Percentiles rank a stretch among this genome's conserved stretches.
phyloP scores from a whole-genome alignment of 2,113 vertebrate genomes.

The Dipodomys ordii region DNA sequence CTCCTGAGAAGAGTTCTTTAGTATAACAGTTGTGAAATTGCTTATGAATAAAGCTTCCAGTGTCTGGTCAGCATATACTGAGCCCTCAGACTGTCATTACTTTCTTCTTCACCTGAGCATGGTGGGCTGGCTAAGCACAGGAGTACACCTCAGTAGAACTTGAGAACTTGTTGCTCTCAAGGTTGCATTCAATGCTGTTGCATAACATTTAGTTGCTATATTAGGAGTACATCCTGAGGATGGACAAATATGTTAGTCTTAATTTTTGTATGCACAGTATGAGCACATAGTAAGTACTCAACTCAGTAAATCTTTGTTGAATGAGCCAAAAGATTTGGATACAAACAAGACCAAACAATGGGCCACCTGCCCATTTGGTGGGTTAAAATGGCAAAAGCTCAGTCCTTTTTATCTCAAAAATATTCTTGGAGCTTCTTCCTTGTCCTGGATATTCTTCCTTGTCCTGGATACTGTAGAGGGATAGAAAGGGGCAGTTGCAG shows the following conservation, averaged over 20 bases:
- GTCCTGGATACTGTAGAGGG: neutral
- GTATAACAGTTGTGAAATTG: neutral
- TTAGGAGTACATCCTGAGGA: neutral
- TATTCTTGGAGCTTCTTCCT: neutral
- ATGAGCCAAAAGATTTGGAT: slow-evolving; percentile 33
- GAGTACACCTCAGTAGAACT: neutral
- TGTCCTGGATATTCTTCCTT: neutral
- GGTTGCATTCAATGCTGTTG: neutral
- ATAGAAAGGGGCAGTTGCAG: neutral
- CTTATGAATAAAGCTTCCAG: neutral
- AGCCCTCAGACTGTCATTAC: neutral
- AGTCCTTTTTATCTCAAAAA: neutral
- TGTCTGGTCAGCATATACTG: neutral
- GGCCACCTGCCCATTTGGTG: neutral
- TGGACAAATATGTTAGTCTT: neutral
- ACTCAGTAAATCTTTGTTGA: neutral
- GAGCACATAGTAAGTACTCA: slow-evolving; percentile 1
- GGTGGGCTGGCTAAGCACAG: neutral
- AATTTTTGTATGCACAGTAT: neutral
- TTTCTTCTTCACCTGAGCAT: neutral
- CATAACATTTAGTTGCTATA: neutral
- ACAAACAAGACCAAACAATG: slow-evolving; percentile 25
- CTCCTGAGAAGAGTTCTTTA: neutral
- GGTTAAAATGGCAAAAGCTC: slow-evolving; percentile 14
- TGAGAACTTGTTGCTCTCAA: neutral